Conservation (phyloP, 2,888 invertebrate genomes). For the Tillus elongatus region DNA sequence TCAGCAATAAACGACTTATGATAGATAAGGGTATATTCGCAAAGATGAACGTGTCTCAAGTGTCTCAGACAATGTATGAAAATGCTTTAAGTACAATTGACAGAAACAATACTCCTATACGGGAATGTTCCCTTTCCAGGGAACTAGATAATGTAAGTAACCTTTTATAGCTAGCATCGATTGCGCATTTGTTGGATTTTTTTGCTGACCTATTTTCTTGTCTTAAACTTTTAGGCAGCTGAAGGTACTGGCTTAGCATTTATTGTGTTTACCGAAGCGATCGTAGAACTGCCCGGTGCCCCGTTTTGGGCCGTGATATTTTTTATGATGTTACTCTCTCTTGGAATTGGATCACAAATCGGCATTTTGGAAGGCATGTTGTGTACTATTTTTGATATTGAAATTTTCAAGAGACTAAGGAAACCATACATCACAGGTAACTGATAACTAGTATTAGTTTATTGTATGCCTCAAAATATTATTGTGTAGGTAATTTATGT, state of each 20-base stretch:
- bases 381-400: constrained; percentile 89
- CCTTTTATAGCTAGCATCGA: not conserved
- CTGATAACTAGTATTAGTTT: constrained; percentile 12
- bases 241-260: constrained; percentile 94
- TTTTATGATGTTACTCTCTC: constrained; percentile 88
- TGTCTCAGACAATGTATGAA: constrained; percentile 17
- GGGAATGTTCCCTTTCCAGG: constrained; percentile 56
- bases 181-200: too few relatives aligned
- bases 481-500: not conserved
- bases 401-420: constrained; percentile 79
- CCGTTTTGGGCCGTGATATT: constrained; percentile 95
- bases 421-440: constrained; percentile 82
- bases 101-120: constrained; percentile 15
- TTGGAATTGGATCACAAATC: constrained; percentile 92
- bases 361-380: constrained; percentile 94
- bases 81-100: constrained; percentile 33
- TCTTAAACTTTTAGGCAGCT: constrained; percentile 64
- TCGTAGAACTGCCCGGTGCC: constrained; percentile 84
- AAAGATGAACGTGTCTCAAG: constrained; percentile 20
- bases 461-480: not conserved
- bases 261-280: constrained; percentile 95
- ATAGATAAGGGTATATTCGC: constrained; percentile 32
- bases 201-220: not conserved
- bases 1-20: constrained; percentile 45
- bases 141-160: constrained; percentile 64